Percentiles rank a stretch among this genome's conserved stretches.
phyloP scores from a whole-genome alignment of 2,113 vertebrate genomes.

The Conger conger region DNA sequence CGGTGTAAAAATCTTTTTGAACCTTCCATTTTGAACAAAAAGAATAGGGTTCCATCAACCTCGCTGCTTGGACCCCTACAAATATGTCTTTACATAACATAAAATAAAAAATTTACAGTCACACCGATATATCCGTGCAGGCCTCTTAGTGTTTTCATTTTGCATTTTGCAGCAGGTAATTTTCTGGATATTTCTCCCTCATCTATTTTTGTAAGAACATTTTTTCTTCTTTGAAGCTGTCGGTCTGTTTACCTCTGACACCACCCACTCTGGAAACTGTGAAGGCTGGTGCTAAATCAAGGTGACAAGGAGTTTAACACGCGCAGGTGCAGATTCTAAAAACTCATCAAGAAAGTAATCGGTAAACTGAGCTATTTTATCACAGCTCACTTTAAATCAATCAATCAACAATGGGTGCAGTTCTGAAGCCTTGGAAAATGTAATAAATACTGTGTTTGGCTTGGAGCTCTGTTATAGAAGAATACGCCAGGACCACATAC shows the following conservation, averaged over 20 bases:
- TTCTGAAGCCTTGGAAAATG: not conserved
- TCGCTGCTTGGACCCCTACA: no score
- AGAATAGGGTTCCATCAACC: no score
- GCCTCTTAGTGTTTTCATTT: no score
- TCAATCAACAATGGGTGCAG: not conserved
- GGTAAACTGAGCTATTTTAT: not conserved
- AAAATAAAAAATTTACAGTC: no score
- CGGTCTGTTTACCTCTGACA: not conserved
- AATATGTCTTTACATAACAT: no score
- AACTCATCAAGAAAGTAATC: not conserved
- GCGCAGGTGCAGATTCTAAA: not conserved
- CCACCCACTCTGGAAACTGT: not conserved
- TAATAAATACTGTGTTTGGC: not conserved
- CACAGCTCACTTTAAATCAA: not conserved
- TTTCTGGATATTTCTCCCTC: no score
- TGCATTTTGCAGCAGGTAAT: no score
- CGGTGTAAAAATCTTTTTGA: no score
- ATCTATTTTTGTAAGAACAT: no score
- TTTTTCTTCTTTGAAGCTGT: not conserved
- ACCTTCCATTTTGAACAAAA: no score
- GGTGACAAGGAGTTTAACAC: not conserved
- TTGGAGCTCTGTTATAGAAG: not conserved
- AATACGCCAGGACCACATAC: not conserved
- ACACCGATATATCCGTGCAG: no score
- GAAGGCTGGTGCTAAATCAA: not conserved